phyloP scores from a whole-genome alignment of 2,113 vertebrate species.

The Crotophaga sulcirostris region DNA sequence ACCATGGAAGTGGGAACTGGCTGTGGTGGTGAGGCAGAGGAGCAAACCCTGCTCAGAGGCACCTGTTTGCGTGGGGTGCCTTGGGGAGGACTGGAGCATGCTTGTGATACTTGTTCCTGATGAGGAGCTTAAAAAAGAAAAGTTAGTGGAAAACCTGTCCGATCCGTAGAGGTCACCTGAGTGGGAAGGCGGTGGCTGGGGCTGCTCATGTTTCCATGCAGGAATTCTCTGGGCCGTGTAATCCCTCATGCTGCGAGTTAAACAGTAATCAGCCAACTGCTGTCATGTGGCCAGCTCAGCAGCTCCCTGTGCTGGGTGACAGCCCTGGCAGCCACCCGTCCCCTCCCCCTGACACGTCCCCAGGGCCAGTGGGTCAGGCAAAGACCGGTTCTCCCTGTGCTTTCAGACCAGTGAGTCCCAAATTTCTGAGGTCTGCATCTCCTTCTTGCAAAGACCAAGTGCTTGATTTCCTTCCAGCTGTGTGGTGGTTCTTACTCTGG shows the following conservation, averaged over 20 bases:
- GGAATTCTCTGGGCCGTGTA: constrained; percentile 53
- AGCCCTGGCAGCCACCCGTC: rapidly evolving
- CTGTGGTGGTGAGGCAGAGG: not conserved
- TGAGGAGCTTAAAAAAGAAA: not conserved
- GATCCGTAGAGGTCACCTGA: constrained; percentile 38
- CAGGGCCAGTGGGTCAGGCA: not conserved
- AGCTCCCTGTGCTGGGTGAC: not conserved
- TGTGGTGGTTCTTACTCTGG: rapidly evolving
- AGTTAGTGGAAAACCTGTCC: not conserved
- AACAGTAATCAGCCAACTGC: constrained; percentile 51
- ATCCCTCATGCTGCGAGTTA: constrained; percentile 40
- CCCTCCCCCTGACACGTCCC: not conserved
- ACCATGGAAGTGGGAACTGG: not conserved
- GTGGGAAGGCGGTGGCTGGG: not conserved
- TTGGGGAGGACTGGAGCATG: rapidly evolving
- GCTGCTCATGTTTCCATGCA: constrained; percentile 38
- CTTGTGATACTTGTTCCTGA: not conserved
- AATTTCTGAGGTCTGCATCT: not conserved
- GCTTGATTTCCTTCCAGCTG: not conserved
- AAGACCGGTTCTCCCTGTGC: not conserved
- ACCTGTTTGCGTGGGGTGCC: not conserved
- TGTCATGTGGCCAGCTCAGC: not conserved
- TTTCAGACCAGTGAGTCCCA: not conserved
- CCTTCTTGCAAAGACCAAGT: rapidly evolving
- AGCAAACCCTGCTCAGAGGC: not conserved